Evolutionary conservation across 2,797 vertebrate species (phyloP).

Genomic region (Pangasius krempfi): DNA sequence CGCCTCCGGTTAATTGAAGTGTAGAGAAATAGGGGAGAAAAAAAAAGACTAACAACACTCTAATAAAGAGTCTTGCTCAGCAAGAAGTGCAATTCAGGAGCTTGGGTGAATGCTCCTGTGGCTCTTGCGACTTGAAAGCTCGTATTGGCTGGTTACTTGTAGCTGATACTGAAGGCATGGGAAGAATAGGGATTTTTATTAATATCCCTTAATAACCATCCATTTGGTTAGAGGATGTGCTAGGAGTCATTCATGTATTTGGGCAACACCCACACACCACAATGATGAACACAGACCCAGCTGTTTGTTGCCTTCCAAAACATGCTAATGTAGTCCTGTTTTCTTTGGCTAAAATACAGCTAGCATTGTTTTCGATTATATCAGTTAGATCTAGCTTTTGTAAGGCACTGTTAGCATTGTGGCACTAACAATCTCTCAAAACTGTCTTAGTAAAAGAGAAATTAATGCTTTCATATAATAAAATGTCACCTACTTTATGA

Average conservation of each 20-base stretch:
- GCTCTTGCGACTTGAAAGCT: slow-evolving; percentile 54
- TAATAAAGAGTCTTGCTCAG: slow-evolving; percentile 63
- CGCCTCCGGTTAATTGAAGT: slow-evolving; percentile 55
- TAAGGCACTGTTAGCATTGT: too few relatives aligned
- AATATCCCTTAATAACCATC: background rate
- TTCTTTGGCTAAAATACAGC: background rate
- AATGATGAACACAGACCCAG: background rate
- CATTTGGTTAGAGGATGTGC: slow-evolving; percentile 26
- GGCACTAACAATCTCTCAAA: background rate
- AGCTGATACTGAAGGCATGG: slow-evolving; percentile 32
- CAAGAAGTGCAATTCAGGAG: slow-evolving; percentile 56
- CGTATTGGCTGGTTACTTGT: slow-evolving; percentile 52
- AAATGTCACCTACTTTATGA: background rate
- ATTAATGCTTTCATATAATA: background rate
- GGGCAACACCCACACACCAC: background rate
- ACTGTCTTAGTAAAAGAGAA: background rate
- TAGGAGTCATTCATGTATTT: slow-evolving; percentile 22
- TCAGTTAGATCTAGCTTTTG: background rate
- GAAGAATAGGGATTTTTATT: slow-evolving; percentile 25
- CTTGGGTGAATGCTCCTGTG: slow-evolving; percentile 46
- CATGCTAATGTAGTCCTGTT: background rate
- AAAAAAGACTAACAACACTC: slow-evolving; percentile 50
- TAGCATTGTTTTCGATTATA: background rate
- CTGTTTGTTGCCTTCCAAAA: background rate
- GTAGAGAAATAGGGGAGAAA: slow-evolving; percentile 44